These are phyloP conservation scores for Ictidomys tridecemlineatus DNA, from an alignment of 2,113 vertebrate species.

Conservation along the genomic window DNA sequence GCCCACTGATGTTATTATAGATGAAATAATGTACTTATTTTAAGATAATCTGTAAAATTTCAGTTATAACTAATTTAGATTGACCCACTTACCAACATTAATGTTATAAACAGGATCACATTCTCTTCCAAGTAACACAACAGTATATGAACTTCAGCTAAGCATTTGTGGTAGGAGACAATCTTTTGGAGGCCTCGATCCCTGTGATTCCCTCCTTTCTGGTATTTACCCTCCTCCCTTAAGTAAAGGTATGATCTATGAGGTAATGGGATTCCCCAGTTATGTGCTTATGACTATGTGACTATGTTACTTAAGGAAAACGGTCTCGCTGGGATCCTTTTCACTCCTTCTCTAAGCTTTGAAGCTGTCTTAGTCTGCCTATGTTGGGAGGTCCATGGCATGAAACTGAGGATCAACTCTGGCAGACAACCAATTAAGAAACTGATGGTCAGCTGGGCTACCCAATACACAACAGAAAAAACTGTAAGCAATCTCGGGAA, in stretches of 20 bases:
- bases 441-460: neutral
- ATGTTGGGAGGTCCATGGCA: neutral
- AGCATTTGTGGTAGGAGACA: neutral
- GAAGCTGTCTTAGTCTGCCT: neutral
- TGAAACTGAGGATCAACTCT: neutral
- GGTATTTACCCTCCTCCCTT: neutral
- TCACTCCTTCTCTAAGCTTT: neutral
- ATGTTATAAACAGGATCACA: slow-evolving; percentile 6
- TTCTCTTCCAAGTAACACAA: slow-evolving; percentile 13
- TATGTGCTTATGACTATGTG: neutral
- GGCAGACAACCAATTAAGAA: neutral
- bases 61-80: neutral
- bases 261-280: neutral
- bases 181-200: neutral
- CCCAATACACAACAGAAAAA: neutral
- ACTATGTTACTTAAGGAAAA: neutral
- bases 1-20: slow-evolving; percentile 4
- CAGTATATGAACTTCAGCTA: neutral
- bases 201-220: neutral
- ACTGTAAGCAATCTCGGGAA: neutral
- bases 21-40: neutral
- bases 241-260: neutral
- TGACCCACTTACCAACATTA: slow-evolving; percentile 4
- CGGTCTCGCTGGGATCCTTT: neutral
- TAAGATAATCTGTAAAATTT: slow-evolving; percentile 16